phyloP scores from a whole-genome alignment of 2,797 vertebrate species.

The Tapirus indicus region DNA sequence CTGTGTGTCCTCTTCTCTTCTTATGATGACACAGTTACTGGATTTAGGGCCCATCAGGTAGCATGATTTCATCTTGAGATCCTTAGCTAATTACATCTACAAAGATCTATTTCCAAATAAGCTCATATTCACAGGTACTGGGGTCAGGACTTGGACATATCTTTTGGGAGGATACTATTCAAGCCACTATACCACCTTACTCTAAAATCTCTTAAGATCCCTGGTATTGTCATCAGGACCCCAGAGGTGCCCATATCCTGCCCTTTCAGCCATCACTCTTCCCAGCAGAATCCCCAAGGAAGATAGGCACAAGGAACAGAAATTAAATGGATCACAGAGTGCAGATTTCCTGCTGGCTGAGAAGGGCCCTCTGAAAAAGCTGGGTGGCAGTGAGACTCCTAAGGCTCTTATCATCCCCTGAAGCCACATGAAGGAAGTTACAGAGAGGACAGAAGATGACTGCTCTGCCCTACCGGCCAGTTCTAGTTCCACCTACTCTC shows the following conservation, averaged over 20 bases:
- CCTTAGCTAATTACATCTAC: background rate
- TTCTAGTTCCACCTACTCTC: rapidly evolving
- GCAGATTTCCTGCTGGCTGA: background rate
- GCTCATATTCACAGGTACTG: background rate
- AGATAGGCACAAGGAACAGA: background rate
- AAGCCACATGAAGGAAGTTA: background rate
- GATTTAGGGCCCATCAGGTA: background rate
- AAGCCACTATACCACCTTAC: background rate
- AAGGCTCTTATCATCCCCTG: background rate
- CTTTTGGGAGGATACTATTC: background rate
- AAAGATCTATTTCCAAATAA: background rate
- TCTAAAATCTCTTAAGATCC: background rate
- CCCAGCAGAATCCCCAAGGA: background rate
- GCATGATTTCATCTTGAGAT: background rate
- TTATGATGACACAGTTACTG: background rate
- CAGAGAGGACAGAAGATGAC: background rate
- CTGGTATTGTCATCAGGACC: background rate
- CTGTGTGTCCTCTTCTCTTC: too few relatives aligned
- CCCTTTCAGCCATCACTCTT: background rate
- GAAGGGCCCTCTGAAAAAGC: background rate
- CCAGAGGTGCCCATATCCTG: background rate
- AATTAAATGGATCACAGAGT: background rate
- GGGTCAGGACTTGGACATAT: background rate
- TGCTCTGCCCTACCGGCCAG: too few relatives aligned
- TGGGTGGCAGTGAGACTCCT: rapidly evolving